phyloP scores from a whole-genome alignment of 2,797 vertebrate genomes.

The Periparus ater region DNA sequence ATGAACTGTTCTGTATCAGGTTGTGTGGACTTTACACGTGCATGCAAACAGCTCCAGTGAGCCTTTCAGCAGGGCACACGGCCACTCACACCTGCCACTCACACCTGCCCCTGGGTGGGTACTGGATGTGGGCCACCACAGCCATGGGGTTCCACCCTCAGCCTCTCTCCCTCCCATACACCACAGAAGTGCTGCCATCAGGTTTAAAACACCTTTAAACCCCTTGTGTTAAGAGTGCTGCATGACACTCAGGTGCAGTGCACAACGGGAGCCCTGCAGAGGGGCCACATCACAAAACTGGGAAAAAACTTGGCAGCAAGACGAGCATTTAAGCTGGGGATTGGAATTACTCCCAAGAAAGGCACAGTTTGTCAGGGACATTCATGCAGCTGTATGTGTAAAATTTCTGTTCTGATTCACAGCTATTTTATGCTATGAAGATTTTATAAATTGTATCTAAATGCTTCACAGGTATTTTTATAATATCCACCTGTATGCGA shows the following conservation, averaged over 20 bases:
- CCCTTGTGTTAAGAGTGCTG: neutral
- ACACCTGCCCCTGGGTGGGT: neutral
- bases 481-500: constrained; percentile 36
- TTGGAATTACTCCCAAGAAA: neutral
- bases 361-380: neutral
- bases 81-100: neutral
- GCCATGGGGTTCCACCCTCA: accelerated
- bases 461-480: constrained; percentile 43
- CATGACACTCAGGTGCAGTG: neutral
- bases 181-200: accelerated
- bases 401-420: neutral
- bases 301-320: neutral
- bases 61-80: neutral
- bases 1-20: neutral
- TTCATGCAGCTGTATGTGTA: neutral
- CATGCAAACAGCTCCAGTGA: neutral
- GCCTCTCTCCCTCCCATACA: neutral
- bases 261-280: neutral
- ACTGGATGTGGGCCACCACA: accelerated
- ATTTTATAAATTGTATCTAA: neutral
- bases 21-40: neutral
- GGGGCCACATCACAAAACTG: neutral
- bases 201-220: neutral
- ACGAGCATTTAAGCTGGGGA: neutral
- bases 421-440: neutral